Conservation (phyloP, 2,888 invertebrate genomes). For the Lissocephala sabroskyi region DNA sequence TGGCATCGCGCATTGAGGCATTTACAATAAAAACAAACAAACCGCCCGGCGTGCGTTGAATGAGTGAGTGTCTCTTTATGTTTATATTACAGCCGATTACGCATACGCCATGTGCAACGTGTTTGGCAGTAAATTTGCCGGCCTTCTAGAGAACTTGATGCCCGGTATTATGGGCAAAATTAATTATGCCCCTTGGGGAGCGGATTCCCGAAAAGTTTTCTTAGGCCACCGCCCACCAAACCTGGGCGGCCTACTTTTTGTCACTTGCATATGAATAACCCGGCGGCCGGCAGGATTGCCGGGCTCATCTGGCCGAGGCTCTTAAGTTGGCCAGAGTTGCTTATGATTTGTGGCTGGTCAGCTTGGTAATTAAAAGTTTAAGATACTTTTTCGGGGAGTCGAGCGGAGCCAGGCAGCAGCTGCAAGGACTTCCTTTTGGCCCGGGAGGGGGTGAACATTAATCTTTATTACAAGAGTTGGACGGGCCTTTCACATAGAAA, state of each 20-base stretch:
- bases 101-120: slow-evolving; percentile 36
- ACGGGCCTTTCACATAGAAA: slow-evolving; percentile 19
- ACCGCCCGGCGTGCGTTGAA: neutral
- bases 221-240: no score
- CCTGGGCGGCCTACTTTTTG: no score
- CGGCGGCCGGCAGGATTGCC: no score
- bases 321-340: slow-evolving; percentile 35
- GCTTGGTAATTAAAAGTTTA: slow-evolving; percentile 55
- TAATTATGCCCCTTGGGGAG: slow-evolving; percentile 1
- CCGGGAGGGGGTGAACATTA: slow-evolving; percentile 7
- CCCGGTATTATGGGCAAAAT: neutral
- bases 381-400: slow-evolving; percentile 54
- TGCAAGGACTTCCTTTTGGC: slow-evolving; percentile 9
- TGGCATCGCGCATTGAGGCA: no score
- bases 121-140: neutral
- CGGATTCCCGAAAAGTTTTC: slow-evolving; percentile 13
- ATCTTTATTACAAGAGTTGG: slow-evolving; percentile 61
- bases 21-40: slow-evolving; percentile 51
- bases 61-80: no score
- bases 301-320: no score
- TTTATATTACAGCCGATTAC: slow-evolving; percentile 32
- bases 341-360: slow-evolving; percentile 45
- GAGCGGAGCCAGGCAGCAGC: slow-evolving; percentile 10
- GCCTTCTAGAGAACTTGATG: slow-evolving; percentile 19
- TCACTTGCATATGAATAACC: no score